Percentiles rank a stretch among this genome's conserved stretches.
phyloP scores from a whole-genome alignment of 2,797 vertebrate species.

The Echiichthys vipera region DNA sequence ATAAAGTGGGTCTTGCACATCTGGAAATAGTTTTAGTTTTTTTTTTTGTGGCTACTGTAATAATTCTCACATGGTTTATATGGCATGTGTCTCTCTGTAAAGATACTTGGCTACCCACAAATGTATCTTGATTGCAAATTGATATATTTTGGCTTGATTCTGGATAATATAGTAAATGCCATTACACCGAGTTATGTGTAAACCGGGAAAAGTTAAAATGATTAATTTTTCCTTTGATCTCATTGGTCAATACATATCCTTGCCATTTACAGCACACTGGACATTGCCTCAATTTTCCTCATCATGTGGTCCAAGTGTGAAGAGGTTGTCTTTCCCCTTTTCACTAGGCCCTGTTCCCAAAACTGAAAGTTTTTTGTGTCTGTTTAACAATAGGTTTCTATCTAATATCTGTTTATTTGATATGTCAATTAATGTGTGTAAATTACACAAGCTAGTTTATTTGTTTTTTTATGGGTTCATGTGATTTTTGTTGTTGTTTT shows the following conservation, averaged over 20 bases:
- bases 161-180: neutral
- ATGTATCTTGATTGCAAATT: neutral
- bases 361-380: neutral
- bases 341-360: neutral
- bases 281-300: neutral
- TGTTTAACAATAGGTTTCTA: too few species aligned
- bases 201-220: too few species aligned
- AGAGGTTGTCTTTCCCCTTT: neutral
- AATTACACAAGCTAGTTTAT: neutral
- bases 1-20: too few species aligned
- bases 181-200: neutral
- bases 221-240: too few species aligned
- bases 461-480: neutral
- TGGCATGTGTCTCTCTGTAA: slow-evolving; percentile 14
- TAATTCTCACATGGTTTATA: slow-evolving; percentile 7
- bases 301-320: neutral
- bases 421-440: neutral
- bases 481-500: neutral
- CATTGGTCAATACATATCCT: too few species aligned
- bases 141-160: neutral
- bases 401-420: too few species aligned
- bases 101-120: neutral
- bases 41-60: slow-evolving; percentile 4
- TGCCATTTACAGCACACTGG: neutral
- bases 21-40: too few species aligned